Conservation (phyloP, 2,797 vertebrate species). For the Poeciliopsis paucimaculata region DNA sequence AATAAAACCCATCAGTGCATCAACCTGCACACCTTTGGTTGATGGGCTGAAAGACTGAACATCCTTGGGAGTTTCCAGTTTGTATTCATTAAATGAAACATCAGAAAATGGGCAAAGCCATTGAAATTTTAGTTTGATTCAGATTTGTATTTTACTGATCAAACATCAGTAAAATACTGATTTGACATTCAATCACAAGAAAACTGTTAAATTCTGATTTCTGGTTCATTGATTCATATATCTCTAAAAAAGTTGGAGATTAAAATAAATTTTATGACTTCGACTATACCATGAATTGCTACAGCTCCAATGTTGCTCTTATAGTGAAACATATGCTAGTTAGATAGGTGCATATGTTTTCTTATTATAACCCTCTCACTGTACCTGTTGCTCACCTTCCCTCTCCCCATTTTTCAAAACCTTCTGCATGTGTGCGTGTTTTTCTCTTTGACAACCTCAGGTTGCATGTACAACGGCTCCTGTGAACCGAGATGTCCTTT, state of each 20-base stretch:
- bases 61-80: background rate
- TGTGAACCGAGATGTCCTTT: conserved; percentile 78
- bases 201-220: background rate
- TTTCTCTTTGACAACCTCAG: conserved; percentile 74
- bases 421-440: conserved; percentile 51
- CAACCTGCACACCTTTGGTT: background rate
- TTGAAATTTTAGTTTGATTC: background rate
- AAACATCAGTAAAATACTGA: too few relatives aligned
- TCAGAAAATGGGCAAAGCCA: background rate
- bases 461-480: conserved; percentile 75
- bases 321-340: conserved; percentile 37
- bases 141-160: background rate
- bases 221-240: background rate
- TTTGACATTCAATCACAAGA: too few relatives aligned
- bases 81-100: background rate
- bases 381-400: conserved; percentile 19
- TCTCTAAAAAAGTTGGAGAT: background rate
- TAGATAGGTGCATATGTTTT: conserved; percentile 72
- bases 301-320: conserved; percentile 10
- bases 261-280: background rate
- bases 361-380: conserved; percentile 50
- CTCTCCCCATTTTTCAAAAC: conserved; percentile 37
- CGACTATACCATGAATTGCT: background rate
- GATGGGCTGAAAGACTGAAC: background rate
- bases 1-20: background rate